Conservation (phyloP, 2,113 vertebrate genomes). For the Cariama cristata region DNA sequence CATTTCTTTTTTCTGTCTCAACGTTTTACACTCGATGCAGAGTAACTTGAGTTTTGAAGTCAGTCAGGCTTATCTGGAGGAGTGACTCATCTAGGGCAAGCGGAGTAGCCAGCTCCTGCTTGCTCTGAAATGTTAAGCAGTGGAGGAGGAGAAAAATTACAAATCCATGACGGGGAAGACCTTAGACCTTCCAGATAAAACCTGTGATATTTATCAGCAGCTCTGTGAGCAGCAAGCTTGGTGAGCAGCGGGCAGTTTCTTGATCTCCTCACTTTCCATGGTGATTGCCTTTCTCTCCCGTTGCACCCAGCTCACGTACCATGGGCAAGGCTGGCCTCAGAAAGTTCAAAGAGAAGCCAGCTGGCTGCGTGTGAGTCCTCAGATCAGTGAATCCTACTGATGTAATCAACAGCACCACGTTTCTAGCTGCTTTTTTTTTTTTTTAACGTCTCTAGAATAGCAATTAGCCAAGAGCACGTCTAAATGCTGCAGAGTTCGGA, state of each 20-base stretch:
- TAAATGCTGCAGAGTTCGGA: not conserved
- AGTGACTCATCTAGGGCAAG: constrained; percentile 67
- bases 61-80: constrained; percentile 56
- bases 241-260: not conserved
- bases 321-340: not conserved
- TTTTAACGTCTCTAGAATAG: not conserved
- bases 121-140: constrained; percentile 14
- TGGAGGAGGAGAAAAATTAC: constrained; percentile 12
- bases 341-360: constrained; percentile 1
- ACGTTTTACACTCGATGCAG: not conserved
- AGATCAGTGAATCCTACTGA: not conserved
- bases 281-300: not conserved
- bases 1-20: constrained; percentile 52
- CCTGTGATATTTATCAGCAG: fast-evolving
- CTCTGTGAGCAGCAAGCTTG: not conserved
- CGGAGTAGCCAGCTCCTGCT: not conserved
- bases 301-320: not conserved
- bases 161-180: not conserved
- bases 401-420: not conserved
- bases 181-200: constrained; percentile 22
- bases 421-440: not conserved
- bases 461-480: not conserved
- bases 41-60: constrained; percentile 56
- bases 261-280: not conserved
- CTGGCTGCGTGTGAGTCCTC: not conserved